These are phyloP conservation scores for Brienomyrus brachyistius DNA, from an alignment of 2,113 vertebrate genomes.

Conservation along the genomic window DNA sequence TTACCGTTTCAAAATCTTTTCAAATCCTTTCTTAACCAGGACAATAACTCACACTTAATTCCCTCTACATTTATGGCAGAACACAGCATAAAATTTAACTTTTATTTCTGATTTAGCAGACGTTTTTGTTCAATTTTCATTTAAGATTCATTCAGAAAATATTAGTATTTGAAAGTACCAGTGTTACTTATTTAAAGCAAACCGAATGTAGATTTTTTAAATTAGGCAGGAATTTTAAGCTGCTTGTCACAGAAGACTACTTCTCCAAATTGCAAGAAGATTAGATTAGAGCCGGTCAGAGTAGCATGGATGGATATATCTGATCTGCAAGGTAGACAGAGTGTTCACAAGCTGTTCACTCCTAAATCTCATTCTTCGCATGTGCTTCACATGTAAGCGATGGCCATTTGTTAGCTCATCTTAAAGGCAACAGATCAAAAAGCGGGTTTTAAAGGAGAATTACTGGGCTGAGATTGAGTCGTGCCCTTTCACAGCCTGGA, in stretches of 20 bases:
- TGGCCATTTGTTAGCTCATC: neutral
- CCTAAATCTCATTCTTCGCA: neutral
- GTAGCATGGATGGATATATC: constrained; percentile 1
- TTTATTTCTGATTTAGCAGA: neutral
- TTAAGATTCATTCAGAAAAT: neutral
- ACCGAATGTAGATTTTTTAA: neutral
- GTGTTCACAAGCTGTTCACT: neutral
- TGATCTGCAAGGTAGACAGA: constrained; percentile 6
- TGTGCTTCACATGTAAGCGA: neutral
- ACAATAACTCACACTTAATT: neutral
- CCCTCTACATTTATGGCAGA: neutral
- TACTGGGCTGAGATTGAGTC: neutral
- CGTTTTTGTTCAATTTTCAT: neutral
- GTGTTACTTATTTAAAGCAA: neutral
- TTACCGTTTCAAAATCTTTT: neutral
- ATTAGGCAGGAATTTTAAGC: constrained; percentile 5
- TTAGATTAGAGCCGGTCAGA: neutral
- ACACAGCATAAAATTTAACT: neutral
- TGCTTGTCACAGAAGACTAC: constrained; percentile 5
- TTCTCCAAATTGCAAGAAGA: constrained; percentile 8
- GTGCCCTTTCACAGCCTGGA: neutral
- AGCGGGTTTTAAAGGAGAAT: neutral
- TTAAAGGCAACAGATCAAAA: neutral
- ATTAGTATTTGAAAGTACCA: neutral
- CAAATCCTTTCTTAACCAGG: neutral